A percentile compares a stretch with the other conserved stretches of the same genome.
These are phyloP conservation scores for Galago senegalensis DNA, from an alignment of 2,797 vertebrate genomes.

Conservation along the genomic window DNA sequence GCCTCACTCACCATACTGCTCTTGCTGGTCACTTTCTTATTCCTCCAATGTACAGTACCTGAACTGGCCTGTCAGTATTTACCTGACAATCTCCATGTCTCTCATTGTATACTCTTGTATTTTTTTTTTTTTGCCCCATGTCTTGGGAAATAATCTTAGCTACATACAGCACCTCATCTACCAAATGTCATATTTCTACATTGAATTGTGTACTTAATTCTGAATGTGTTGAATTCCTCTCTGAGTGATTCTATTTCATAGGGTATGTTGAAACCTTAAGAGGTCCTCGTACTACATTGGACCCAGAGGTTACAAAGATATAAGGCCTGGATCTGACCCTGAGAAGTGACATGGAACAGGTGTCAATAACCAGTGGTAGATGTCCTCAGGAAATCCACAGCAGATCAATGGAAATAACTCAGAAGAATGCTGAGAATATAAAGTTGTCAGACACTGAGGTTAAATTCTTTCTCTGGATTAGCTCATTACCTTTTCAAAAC, in stretches of 20 bases:
- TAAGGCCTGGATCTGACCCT: no score
- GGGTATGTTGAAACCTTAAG: not conserved
- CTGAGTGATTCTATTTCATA: not conserved
- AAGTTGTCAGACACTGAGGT: not conserved
- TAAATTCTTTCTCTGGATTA: not conserved
- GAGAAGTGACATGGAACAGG: not conserved
- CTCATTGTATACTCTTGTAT: not conserved
- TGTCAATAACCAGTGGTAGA: not conserved
- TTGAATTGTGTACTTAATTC: not conserved
- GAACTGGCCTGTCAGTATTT: not conserved
- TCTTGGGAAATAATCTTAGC: not conserved
- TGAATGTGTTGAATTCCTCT: not conserved
- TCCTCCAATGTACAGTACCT: not conserved
- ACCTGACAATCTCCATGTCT: not conserved
- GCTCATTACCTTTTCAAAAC: not conserved
- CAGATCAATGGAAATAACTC: not conserved
- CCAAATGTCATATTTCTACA: not conserved
- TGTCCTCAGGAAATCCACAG: not conserved
- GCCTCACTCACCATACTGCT: not conserved
- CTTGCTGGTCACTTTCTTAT: not conserved
- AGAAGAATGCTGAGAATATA: not conserved
- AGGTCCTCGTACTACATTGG: not conserved
- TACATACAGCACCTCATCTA: not conserved
- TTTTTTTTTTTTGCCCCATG: not conserved
- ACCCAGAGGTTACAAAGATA: not conserved